Percentiles rank a stretch among this genome's conserved stretches.
Evolutionary conservation across 2,888 invertebrate genomes (phyloP).

Genomic region (Archips crataeganus): DNA sequence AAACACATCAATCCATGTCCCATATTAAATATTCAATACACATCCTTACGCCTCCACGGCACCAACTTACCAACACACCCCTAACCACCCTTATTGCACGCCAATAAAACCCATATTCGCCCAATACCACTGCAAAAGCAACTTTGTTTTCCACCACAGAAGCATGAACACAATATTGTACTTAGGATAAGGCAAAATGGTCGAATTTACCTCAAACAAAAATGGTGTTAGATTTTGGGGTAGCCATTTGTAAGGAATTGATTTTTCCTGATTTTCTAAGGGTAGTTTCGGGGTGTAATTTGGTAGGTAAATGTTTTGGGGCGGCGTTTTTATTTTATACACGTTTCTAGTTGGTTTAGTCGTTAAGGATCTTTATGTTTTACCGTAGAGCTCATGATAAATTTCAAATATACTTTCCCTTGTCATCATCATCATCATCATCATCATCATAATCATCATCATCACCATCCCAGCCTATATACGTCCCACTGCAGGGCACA

Average conservation of each 20-base stretch:
- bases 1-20: conserved; percentile 38
- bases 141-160: conserved; percentile 9
- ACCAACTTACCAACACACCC: conserved; percentile 23
- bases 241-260: conserved; percentile 47
- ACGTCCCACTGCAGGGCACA: no score
- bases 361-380: neutral
- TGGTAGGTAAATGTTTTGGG: conserved; percentile 46
- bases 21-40: conserved; percentile 48
- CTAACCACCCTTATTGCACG: neutral
- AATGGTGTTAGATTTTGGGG: conserved; percentile 36
- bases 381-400: no score
- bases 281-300: conserved; percentile 50
- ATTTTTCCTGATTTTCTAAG: conserved; percentile 51
- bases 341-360: neutral
- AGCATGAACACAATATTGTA: neutral
- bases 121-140: conserved; percentile 1
- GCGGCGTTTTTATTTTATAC: conserved; percentile 24
- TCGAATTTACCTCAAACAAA: conserved; percentile 7
- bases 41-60: conserved; percentile 38
- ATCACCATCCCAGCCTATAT: no score
- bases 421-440: no score
- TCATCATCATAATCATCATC: no score
- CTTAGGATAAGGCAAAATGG: neutral
- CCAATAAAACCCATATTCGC: conserved; percentile 25
- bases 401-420: no score